Conservation (phyloP, 2,888 invertebrate genomes). For the Microchrysa polita region DNA sequence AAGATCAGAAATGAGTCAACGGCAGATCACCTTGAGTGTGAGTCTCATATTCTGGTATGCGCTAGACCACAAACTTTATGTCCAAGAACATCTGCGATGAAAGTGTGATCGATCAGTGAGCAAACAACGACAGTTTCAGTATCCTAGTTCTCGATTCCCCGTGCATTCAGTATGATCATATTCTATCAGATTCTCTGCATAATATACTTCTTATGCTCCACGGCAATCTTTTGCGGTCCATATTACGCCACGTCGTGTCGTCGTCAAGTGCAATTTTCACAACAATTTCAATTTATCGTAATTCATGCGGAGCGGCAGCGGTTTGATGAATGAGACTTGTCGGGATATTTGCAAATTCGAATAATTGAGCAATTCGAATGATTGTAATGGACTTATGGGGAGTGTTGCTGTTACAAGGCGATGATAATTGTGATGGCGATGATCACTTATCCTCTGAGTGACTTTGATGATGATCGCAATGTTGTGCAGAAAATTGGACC, state of each 20-base stretch:
- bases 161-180: no score
- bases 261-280: slow-evolving; percentile 19
- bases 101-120: no score
- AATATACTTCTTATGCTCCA: no score
- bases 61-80: no score
- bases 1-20: background rate
- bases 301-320: background rate
- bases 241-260: no score
- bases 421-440: background rate
- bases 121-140: no score
- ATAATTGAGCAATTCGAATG: slow-evolving; percentile 27
- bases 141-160: no score
- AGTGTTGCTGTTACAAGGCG: background rate
- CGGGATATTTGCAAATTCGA: slow-evolving; percentile 17
- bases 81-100: no score
- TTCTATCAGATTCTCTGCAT: no score
- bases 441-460: slow-evolving; percentile 9
- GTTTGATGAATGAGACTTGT: slow-evolving; percentile 6
- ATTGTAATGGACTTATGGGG: background rate
- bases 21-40: slow-evolving; percentile 27
- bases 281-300: slow-evolving; percentile 27
- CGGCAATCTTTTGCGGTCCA: no score
- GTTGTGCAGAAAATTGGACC: background rate
- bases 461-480: background rate
- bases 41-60: background rate